A percentile compares a stretch with the other conserved stretches of the same genome.
These are phyloP conservation scores for Tachyglossus aculeatus DNA, from an alignment of 2,797 vertebrate genomes.

Conservation along the genomic window DNA sequence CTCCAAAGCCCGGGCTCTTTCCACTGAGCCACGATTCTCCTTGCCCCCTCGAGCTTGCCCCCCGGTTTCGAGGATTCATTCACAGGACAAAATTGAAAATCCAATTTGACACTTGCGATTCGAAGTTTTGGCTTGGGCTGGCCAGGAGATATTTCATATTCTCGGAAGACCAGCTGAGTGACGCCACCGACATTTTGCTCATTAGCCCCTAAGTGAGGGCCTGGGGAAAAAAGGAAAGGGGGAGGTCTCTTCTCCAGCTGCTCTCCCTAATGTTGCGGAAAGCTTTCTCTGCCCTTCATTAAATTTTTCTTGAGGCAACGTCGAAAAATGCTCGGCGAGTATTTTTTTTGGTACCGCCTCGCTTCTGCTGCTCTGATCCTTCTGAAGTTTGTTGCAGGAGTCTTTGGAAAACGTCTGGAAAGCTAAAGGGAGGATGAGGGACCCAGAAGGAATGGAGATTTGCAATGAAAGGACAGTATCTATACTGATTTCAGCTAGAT, in stretches of 20 bases:
- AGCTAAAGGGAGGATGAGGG: no score
- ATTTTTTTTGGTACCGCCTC: conserved; percentile 29
- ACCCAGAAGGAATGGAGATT: no score
- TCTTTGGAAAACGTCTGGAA: no score
- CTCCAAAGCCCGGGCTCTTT: background rate
- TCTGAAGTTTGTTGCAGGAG: no score
- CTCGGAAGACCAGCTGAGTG: conserved; percentile 44
- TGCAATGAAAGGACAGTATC: no score
- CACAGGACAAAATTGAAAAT: conserved; percentile 8
- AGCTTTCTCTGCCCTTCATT: conserved; percentile 62
- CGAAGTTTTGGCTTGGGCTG: conserved; percentile 7
- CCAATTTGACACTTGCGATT: conserved; percentile 22
- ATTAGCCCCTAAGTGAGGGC: conserved; percentile 49
- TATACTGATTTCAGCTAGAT: no score
- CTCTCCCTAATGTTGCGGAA: conserved; percentile 65
- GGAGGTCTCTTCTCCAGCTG: conserved; percentile 47
- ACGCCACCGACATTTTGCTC: conserved; percentile 42
- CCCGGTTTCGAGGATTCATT: background rate
- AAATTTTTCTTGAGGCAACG: conserved; percentile 64
- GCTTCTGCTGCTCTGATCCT: background rate
- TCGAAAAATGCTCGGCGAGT: conserved; percentile 46
- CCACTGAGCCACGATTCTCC: background rate
- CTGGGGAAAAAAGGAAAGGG: conserved; percentile 39
- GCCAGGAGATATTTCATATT: conserved; percentile 20
- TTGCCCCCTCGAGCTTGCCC: background rate